Evolutionary conservation across 2,797 vertebrate species (phyloP), one percentile per base, ranked within the genome.

Genomic region (Paratrypauchen microcephalus): DNA sequence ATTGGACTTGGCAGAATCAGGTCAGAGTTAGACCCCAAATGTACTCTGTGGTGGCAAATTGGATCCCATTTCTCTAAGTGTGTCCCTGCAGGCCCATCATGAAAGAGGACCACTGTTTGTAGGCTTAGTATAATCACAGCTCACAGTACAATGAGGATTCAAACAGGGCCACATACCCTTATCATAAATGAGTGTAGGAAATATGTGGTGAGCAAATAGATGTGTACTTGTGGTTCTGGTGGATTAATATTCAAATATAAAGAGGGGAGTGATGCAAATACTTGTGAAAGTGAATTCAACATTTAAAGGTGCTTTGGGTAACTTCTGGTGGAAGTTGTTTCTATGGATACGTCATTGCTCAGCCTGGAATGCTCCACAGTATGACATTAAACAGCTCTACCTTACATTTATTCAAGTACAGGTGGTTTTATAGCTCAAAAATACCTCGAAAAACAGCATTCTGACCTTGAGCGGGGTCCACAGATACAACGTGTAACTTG

Each of bases 1-100:
- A 80, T 70, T 78, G 74, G 68, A 75, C 47, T 80, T 88, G 87
- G 84, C 87, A 92, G 87, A 92, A 90, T 90, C 81, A 89, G 91
- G 90, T 65, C 86, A 87, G 70, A 77, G 68, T 78, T 32, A 82
- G 73, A 83, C 70, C 72, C 67, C 75, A 73, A 87, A 86, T 76
- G 78, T 79, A 72, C 71, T 79, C 56, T 0, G 30, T 65, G 77
- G 70, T 74, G 81, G 67, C 81, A 80, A 84, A 84, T 87, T 87
- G 78, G 71, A 78, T 83, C 55, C 69, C 62, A 73, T 86, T 84
- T 82, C 79, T 87, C 68, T 76, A 78, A 81, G 72, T 69, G 74
- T 6, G 61, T 87, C 85, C 81, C 85, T 52, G 65, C 57, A 87
- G 81, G 75, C 72, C 71, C 39, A 47, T 21, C 2, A 41, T 70